phyloP scores from a whole-genome alignment of 1,140 invertebrate genomes.

The Reticulitermes speratus region DNA sequence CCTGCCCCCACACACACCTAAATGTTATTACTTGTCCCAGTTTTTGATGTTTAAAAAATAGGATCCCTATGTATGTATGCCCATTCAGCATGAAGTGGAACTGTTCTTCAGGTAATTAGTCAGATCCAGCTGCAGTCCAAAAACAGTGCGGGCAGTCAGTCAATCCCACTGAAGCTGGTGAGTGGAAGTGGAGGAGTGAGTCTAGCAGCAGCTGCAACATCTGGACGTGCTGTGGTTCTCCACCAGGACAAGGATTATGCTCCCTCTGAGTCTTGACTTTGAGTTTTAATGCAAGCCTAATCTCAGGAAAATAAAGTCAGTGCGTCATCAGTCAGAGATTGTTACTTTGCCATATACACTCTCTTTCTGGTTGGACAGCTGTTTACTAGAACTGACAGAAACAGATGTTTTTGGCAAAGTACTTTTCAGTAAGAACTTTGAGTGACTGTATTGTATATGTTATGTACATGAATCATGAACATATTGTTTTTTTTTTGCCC shows the following conservation, averaged over 20 bases:
- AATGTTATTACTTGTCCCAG: too few relatives aligned
- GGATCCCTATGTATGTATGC: too few relatives aligned
- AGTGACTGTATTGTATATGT: background rate
- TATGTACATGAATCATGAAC: background rate
- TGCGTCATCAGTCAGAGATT: background rate
- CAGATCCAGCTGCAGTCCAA: conserved; percentile 4
- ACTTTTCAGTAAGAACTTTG: background rate
- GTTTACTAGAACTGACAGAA: background rate
- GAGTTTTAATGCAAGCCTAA: background rate
- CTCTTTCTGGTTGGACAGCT: background rate
- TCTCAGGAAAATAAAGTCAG: conserved; percentile 1
- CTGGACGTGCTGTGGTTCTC: background rate
- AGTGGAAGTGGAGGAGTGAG: background rate
- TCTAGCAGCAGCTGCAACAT: background rate
- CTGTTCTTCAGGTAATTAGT: conserved; percentile 4
- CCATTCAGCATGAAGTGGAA: background rate
- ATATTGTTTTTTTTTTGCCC: background rate
- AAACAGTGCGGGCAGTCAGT: background rate
- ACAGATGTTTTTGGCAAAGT: background rate
- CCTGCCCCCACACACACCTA: too few relatives aligned
- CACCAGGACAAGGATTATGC: background rate
- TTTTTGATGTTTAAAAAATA: too few relatives aligned
- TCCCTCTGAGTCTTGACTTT: conserved; percentile 13
- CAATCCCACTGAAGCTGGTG: background rate
- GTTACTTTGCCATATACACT: background rate